A percentile compares a stretch with the other conserved stretches of the same genome.
These are phyloP conservation scores for Seladonia tumulorum DNA, from an alignment of 2,888 invertebrate species.

Conservation along the genomic window DNA sequence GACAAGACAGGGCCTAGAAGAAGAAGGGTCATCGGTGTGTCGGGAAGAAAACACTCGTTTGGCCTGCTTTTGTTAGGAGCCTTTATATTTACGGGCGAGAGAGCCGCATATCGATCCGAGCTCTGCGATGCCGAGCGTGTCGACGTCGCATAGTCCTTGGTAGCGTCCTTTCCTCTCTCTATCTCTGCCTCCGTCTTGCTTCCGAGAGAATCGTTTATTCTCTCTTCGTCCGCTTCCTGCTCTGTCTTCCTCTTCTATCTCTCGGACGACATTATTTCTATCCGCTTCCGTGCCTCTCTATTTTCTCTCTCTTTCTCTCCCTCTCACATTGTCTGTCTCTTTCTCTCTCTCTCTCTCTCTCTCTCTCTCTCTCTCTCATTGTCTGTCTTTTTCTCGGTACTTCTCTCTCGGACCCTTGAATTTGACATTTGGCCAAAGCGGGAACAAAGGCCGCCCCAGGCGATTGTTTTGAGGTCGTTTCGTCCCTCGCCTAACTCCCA, in stretches of 20 bases:
- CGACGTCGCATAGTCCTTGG: conserved; percentile 58
- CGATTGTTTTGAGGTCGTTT: conserved; percentile 56
- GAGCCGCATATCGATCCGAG: conserved; percentile 65
- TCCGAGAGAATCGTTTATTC: conserved; percentile 19
- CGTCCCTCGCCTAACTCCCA: conserved; percentile 17
- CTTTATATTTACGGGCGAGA: conserved; percentile 50
- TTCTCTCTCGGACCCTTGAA: conserved; percentile 42
- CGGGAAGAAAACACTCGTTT: conserved; percentile 54
- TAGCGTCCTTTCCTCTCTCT: conserved; percentile 16
- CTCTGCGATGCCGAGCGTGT: conserved; percentile 41
- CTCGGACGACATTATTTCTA: background rate
- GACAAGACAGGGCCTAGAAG: background rate
- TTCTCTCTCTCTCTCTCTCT: background rate
- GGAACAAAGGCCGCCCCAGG: conserved; percentile 42
- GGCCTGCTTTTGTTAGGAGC: conserved; percentile 58
- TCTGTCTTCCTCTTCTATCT: background rate
- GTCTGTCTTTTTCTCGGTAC: background rate
- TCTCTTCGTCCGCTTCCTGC: background rate
- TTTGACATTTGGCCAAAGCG: conserved; percentile 60
- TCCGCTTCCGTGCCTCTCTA: background rate
- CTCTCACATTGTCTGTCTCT: background rate
- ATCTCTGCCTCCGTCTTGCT: background rate
- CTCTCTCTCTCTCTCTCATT: too few species aligned
- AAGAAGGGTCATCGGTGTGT: conserved; percentile 41
- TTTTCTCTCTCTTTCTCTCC: too few species aligned